phyloP scores from a whole-genome alignment of 92 coral and sea anemone species.

The Parazoanthus swiftii region DNA sequence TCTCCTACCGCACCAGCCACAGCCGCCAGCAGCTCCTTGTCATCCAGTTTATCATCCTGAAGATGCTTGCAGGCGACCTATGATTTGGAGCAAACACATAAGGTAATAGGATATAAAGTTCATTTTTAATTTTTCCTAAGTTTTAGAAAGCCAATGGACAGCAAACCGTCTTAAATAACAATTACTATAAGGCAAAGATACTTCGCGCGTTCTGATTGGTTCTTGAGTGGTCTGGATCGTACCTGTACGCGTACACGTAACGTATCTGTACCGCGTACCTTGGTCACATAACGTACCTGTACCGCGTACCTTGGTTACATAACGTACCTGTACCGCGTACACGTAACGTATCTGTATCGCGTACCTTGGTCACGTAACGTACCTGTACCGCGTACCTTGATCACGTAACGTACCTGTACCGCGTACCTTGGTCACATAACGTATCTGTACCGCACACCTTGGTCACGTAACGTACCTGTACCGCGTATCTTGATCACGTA shows the following conservation, averaged over 20 bases:
- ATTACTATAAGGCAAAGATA: too few species aligned
- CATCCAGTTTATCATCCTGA: conserved; percentile 69
- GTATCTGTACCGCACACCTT: neutral
- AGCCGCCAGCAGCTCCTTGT: conserved; percentile 68
- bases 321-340: too few species aligned
- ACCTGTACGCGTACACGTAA: too few species aligned
- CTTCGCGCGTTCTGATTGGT: too few species aligned
- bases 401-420: neutral
- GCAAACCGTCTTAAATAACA: neutral
- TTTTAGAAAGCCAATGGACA: neutral
- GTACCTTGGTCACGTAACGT: neutral
- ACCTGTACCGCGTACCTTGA: neutral
- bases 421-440: neutral
- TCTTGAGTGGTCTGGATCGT: too few species aligned
- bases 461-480: neutral
- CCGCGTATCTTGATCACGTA: neutral
- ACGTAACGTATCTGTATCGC: too few species aligned
- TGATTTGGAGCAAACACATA: neutral
- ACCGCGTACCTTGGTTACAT: too few species aligned
- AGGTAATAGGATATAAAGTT: neutral
- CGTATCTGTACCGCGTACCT: too few species aligned
- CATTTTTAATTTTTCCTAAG: neutral
- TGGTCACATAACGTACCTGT: too few species aligned
- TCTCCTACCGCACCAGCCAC: conserved; percentile 84
- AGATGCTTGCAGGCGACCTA: conserved; percentile 83